Evolutionary conservation across 2,113 vertebrate species (phyloP).

Genomic region (Saccopteryx bilineata): DNA sequence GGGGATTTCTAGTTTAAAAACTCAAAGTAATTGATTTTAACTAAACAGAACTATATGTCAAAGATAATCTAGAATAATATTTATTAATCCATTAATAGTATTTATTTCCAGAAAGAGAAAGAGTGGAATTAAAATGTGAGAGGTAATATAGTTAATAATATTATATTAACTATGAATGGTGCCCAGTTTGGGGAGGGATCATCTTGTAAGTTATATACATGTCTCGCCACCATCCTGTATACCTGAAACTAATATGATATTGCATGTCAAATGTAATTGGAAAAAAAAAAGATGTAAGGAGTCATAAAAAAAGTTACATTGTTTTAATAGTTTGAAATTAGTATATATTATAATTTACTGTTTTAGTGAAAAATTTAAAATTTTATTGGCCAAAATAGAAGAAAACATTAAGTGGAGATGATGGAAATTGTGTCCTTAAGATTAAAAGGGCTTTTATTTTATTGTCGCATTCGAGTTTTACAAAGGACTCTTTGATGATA

Average conservation of each 20-base stretch:
- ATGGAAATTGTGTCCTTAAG: constrained; percentile 9
- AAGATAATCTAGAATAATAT: constrained; percentile 7
- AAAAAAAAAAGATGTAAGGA: neutral
- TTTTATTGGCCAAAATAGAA: constrained; percentile 21
- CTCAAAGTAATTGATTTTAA: constrained; percentile 2
- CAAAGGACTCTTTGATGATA: constrained; percentile 4
- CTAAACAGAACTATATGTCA: neutral
- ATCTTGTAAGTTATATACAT: neutral
- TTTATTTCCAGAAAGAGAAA: neutral
- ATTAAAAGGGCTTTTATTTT: constrained; percentile 39
- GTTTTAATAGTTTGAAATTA: constrained; percentile 22
- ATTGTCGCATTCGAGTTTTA: constrained; percentile 53
- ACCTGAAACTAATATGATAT: neutral
- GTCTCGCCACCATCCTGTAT: neutral
- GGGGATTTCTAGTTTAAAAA: neutral
- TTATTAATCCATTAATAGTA: neutral
- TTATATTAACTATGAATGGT: neutral
- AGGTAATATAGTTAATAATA: neutral
- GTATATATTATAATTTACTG: neutral
- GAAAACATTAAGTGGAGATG: neutral
- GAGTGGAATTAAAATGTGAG: neutral
- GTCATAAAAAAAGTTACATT: neutral
- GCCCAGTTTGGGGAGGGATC: neutral
- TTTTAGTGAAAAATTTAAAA: constrained; percentile 48
- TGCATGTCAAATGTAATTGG: neutral